These are phyloP conservation scores for Eurystomus gularis DNA, from an alignment of 2,113 vertebrate species.

Conservation along the genomic window DNA sequence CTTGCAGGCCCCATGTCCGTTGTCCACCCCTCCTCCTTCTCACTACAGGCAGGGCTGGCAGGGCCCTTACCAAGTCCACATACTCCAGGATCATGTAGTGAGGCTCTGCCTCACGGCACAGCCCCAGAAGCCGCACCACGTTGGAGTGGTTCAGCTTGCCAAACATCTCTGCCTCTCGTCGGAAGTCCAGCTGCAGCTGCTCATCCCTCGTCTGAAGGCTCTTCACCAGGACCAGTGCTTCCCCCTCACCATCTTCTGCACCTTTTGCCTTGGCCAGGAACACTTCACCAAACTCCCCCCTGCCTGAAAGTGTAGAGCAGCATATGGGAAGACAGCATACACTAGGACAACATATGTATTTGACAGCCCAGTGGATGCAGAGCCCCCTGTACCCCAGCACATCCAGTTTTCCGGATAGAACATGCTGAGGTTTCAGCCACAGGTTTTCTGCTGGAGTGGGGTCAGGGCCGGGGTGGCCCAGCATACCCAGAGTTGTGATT, in stretches of 20 bases:
- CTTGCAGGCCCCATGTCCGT: not conserved
- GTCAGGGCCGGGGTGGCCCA: not conserved
- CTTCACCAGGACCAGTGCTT: slow-evolving; percentile 92
- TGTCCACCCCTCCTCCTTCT: not conserved
- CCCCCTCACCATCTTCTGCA: slow-evolving; percentile 80
- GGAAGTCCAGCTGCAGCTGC: slow-evolving; percentile 90
- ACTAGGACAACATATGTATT: not conserved
- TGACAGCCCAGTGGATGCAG: not conserved
- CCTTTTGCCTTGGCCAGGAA: slow-evolving; percentile 91
- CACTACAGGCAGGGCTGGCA: not conserved
- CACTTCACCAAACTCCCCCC: slow-evolving; percentile 94
- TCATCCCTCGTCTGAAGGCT: slow-evolving; percentile 90
- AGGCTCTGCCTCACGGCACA: slow-evolving; percentile 88
- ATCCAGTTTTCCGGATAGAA: not conserved
- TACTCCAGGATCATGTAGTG: slow-evolving; percentile 97
- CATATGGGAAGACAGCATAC: not conserved
- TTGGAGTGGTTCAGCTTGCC: slow-evolving; percentile 90
- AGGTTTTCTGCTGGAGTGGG: not conserved
- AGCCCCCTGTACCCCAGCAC: not conserved
- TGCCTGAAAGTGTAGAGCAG: slow-evolving; percentile 74
- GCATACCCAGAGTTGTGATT: slow-evolving; percentile 92
- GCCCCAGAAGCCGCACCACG: slow-evolving; percentile 86
- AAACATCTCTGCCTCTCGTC: slow-evolving; percentile 94
- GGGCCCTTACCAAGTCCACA: slow-evolving; percentile 87
- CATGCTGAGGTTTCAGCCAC: not conserved